Evolutionary conservation across 2,797 vertebrate species (phyloP).

Genomic region (Sebastiscus albofasciatus): DNA sequence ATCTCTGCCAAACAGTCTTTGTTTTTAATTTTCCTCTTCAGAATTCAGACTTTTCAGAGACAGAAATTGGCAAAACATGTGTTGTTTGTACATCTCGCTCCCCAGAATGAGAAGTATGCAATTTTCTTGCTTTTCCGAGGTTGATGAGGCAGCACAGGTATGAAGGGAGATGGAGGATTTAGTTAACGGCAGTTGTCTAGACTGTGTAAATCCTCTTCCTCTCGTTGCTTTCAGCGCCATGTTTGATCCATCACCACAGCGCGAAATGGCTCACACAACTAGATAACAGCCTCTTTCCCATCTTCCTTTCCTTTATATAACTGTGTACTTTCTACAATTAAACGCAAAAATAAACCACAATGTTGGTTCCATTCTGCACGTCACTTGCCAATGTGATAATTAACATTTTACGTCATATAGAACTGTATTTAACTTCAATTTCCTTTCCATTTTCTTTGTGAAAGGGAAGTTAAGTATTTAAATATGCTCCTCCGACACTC

Average conservation of each 20-base stretch:
- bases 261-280: background rate
- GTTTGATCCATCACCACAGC: background rate
- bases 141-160: background rate
- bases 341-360: background rate
- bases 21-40: background rate
- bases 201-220: slow-evolving; percentile 15
- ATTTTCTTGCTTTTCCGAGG: background rate
- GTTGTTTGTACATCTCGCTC: background rate
- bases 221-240: background rate
- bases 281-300: background rate
- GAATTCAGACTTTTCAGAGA: background rate
- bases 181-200: slow-evolving; percentile 2
- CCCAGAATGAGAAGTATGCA: background rate
- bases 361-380: background rate
- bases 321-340: background rate
- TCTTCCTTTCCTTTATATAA: background rate
- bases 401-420: background rate
- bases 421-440: background rate
- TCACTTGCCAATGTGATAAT: background rate
- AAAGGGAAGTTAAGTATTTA: background rate
- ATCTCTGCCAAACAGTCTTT: background rate
- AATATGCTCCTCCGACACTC: background rate
- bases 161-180: slow-evolving; percentile 16
- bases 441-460: background rate
- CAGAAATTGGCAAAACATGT: background rate